Evolutionary conservation across 1,140 invertebrate species (phyloP), one percentile per base, ranked within the genome.

Genomic region (Drosophila subobscura): DNA sequence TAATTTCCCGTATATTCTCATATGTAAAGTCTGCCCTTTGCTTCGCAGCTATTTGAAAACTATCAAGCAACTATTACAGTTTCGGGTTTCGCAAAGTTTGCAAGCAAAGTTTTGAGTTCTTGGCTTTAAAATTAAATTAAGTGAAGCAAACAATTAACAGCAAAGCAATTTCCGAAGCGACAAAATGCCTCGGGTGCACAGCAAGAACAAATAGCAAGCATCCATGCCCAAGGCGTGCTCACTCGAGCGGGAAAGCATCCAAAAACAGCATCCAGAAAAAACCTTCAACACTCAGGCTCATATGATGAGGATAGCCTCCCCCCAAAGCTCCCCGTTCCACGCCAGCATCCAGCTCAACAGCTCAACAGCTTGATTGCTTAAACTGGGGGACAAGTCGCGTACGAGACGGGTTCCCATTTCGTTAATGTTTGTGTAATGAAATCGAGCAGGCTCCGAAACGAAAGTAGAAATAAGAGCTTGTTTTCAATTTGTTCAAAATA

Each of bases 61-160:
- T 73, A 77, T 77, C 70, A 60, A 47, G 53, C 45, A 80, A 84
- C 61, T 59, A 52, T 29, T 42, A 74, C 58, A 86, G 47, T 80
- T 85, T 77, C 52, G 50, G 51, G 60, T 66, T 66, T 57, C 70
- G 16, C 37, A 57, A 85, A 72, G 56, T 65, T 71, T 56, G 23
- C 27, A 40, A 40, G 10, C 64, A 72, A 77, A 40, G 74, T 83
- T 51, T 45, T 53, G 63, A 72, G 64, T 70, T 77, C 33, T 66
- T 37, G 52, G 76, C 72, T 86, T 81, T 61, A 77, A 85, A 80
- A 77, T 54, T 57, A 80, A 86, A 81, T 86, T 77, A 86, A 84
- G 79, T 72, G 80, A 68, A 59, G 72, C 80, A 77, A 85, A 79
- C 80, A 84, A 85, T 85, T 85, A 85, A 88, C 61, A 72, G 81